A percentile compares a stretch with the other conserved stretches of the same genome.
Conservation (phyloP, 2,113 vertebrate species). For the Cyanoramphus novaezelandiae region DNA sequence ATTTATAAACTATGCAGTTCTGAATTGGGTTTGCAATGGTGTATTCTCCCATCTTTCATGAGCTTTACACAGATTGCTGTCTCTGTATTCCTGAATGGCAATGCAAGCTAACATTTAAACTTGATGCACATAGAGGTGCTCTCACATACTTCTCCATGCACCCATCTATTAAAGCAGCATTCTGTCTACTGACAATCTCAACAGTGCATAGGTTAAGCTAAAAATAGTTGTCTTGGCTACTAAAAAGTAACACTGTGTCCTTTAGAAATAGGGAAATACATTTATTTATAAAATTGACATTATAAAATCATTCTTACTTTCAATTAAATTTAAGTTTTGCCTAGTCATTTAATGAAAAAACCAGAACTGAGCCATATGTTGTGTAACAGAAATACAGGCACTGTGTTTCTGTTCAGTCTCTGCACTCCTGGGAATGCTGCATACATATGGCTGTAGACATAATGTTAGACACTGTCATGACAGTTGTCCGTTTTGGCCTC, state of each 20-base stretch:
- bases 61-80: not conserved
- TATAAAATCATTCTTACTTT: not conserved
- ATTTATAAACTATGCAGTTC: slow-evolving; percentile 7
- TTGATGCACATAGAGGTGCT: not conserved
- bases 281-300: slow-evolving; percentile 11
- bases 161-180: slow-evolving; percentile 22
- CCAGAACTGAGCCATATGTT: not conserved
- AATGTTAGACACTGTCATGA: not conserved
- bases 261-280: not conserved
- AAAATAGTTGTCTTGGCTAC: slow-evolving; percentile 24
- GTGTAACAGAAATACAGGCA: not conserved
- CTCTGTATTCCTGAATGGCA: not conserved
- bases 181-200: not conserved
- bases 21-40: not conserved
- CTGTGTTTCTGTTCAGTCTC: not conserved
- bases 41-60: not conserved
- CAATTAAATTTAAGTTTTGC: not conserved
- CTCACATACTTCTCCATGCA: not conserved
- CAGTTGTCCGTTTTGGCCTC: not conserved
- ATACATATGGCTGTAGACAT: not conserved
- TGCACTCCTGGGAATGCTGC: not conserved
- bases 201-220: not conserved
- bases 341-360: not conserved
- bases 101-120: not conserved
- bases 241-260: not conserved